Evolutionary conservation across 2,888 invertebrate species (phyloP), one percentile per base, ranked within the genome.

Genomic region (Camptogramma bilineatum): DNA sequence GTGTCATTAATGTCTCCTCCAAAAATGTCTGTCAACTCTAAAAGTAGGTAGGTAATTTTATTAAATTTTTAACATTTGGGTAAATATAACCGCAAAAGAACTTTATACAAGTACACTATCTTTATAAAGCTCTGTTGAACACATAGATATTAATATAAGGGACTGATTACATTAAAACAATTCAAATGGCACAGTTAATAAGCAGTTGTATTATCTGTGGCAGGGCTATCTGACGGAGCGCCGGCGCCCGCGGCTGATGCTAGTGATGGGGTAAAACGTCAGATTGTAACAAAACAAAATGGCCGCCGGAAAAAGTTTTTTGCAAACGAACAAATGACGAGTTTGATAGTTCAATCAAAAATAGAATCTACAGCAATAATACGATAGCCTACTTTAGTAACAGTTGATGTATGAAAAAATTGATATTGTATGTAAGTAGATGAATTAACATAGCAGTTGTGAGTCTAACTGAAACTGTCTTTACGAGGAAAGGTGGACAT

Each of bases 181-280:
- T 65, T 56, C 48, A 56, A 66, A 66, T 59, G 51, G 59, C 42
- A 54, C 54, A 54, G 62, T 62, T 62, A 66, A 54, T 66, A 66
- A 58, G 65, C 61, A 54, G 62, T 55, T 55, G 63, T 67, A 69
- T 67, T 71, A 67, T 69, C 66, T 65, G 58, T 69, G 67, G 64
- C 57, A 59, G 61, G 65, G 64, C 65, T 67, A 66, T 67, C 71
- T 60, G 62, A 55, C 64, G 60, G 64, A 58, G 51, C 61, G 57
- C 59, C 60, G 68, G 66, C 66, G 62, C 64, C 62, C 61, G 58
- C 44, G 58, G 60, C 64, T 55, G 59, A 53, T 18, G n/a, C 51
- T 55, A 52, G 60, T 59, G 63, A 64, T 57, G 71, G 67, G 66
- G 55, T 63, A 55, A 21, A 17, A 18, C 7, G 34, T 39, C 9